Conservation (phyloP, 2,113 vertebrate genomes). For the Pimephales promelas region DNA sequence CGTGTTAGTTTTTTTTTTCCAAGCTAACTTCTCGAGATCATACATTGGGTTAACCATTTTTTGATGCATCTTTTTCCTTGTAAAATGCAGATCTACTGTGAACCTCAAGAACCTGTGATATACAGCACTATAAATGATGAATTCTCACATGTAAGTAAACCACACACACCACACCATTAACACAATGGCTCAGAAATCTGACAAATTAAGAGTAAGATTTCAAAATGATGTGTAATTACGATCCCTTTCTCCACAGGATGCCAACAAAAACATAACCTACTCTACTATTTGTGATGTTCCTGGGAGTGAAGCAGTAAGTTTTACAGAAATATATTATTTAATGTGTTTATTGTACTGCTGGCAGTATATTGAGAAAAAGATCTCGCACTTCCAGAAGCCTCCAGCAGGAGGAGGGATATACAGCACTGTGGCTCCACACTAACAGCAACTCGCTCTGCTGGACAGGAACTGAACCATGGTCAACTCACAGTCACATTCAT, state of each 20-base stretch:
- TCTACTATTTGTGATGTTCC: not conserved
- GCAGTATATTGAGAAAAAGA: not conserved
- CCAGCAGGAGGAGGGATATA: not conserved
- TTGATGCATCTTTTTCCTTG: not conserved
- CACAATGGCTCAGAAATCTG: not conserved
- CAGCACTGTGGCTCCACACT: not conserved
- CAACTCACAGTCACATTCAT: no score
- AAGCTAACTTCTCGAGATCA: not conserved
- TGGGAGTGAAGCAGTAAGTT: not conserved
- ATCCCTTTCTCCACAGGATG: not conserved
- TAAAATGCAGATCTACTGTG: not conserved
- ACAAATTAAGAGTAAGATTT: not conserved
- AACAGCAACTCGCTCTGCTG: not conserved
- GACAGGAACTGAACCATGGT: no score
- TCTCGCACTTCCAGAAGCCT: not conserved
- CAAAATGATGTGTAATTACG: not conserved
- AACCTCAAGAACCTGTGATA: not conserved
- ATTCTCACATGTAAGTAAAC: not conserved
- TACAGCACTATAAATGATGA: conserved; percentile 15
- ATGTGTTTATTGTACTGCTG: not conserved
- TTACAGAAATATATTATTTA: not conserved
- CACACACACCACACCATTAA: not conserved
- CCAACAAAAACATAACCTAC: not conserved
- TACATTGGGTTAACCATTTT: not conserved
- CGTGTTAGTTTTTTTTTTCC: not conserved